Conservation (phyloP, 2,888 invertebrate genomes). For the Pseudococcus viburni region DNA sequence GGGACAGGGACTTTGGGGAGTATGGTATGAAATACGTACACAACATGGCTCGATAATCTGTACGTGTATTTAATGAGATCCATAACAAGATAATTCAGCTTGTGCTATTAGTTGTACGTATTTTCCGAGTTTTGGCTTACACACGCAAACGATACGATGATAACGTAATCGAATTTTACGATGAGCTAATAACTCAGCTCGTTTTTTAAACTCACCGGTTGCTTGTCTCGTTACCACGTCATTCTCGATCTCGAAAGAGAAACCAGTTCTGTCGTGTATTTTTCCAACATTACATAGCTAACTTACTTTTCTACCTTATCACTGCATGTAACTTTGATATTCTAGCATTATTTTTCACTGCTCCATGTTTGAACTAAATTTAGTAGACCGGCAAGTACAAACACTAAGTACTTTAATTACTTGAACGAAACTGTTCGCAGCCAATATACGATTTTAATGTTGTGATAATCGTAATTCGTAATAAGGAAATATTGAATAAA, state of each 20-base stretch:
- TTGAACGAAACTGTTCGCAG: background rate
- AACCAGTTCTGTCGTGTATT: background rate
- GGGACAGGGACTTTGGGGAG: no score
- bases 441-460: background rate
- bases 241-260: background rate
- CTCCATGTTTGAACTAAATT: constrained; percentile 1
- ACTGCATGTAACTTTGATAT: background rate
- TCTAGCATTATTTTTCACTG: background rate
- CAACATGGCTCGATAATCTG: no score
- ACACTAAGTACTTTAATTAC: background rate
- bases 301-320: background rate
- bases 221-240: no score
- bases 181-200: no score
- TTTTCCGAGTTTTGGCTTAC: no score
- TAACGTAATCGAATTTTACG: no score
- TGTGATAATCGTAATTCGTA: background rate
- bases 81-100: no score
- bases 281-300: background rate
- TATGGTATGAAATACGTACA: no score
- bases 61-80: no score
- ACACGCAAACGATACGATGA: no score
- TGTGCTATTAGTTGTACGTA: no score
- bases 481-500: constrained; percentile 1
- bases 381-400: background rate
- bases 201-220: no score